Evolutionary conservation across 2,797 vertebrate genomes (phyloP).

Genomic region (Enteromius thamalakanensis): DNA sequence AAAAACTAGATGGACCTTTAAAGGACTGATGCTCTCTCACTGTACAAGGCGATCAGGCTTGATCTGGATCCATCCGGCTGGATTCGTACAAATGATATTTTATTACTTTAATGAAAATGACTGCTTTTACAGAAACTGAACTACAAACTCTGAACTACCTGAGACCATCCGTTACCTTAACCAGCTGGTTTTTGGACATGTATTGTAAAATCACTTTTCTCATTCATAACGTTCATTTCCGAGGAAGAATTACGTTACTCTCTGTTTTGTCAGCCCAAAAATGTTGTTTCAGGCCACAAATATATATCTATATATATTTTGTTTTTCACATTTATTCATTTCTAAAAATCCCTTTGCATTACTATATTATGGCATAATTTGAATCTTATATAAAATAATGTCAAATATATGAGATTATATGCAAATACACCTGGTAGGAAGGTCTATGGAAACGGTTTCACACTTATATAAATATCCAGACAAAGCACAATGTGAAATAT

Average conservation of each 20-base stretch:
- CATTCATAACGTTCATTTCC: constrained; percentile 75
- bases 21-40: constrained; percentile 36
- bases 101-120: constrained; percentile 79
- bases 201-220: constrained; percentile 82
- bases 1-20: constrained; percentile 30
- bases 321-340: constrained; percentile 80
- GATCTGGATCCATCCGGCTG: constrained; percentile 75
- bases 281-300: constrained; percentile 37
- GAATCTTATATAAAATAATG: constrained; percentile 61
- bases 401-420: constrained; percentile 77
- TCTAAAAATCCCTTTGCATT: constrained; percentile 77
- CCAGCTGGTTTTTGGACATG: constrained; percentile 82
- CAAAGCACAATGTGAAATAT: constrained; percentile 81
- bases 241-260: constrained; percentile 69
- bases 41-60: constrained; percentile 41
- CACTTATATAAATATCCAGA: constrained; percentile 77
- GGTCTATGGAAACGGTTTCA: constrained; percentile 65
- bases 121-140: constrained; percentile 83
- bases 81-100: constrained; percentile 82
- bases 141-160: constrained; percentile 81
- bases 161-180: constrained; percentile 77
- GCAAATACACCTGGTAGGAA: constrained; percentile 81
- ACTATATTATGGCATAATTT: constrained; percentile 52
- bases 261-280: constrained; percentile 48
- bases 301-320: constrained; percentile 57